A percentile compares a stretch with the other conserved stretches of the same genome.
phyloP scores from a whole-genome alignment of 2,888 invertebrate genomes.

The Drosophila algonquin region DNA sequence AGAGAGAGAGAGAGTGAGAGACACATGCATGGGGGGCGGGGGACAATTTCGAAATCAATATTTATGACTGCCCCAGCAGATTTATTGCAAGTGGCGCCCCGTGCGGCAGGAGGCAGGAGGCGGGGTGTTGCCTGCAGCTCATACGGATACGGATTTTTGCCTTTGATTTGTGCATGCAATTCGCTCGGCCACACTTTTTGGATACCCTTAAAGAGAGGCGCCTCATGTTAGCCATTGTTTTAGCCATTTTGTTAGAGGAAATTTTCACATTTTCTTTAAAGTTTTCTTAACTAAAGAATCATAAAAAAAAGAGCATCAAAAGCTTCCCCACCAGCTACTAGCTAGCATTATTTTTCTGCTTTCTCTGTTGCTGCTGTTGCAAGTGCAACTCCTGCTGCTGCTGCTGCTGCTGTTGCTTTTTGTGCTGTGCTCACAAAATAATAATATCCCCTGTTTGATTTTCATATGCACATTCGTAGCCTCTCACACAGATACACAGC shows the following conservation, averaged over 20 bases:
- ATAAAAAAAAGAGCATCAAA: neutral
- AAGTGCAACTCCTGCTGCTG: no score
- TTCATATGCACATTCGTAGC: constrained; percentile 38
- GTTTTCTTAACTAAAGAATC: no score
- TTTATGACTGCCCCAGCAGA: constrained; percentile 75
- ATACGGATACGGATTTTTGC: constrained; percentile 36
- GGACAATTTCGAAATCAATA: constrained; percentile 76
- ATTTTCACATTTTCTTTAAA: no score
- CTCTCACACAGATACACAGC: constrained; percentile 10
- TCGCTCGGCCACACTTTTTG: neutral
- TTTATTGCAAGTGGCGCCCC: constrained; percentile 65
- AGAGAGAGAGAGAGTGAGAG: constrained; percentile 12
- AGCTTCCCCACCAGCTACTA: neutral
- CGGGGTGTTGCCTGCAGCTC: constrained; percentile 6
- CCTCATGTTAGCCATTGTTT: no score
- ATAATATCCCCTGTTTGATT: constrained; percentile 71
- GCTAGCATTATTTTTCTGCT: constrained; percentile 1
- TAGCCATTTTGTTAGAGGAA: no score
- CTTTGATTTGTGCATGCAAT: constrained; percentile 65
- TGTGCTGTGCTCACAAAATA: constrained; percentile 72
- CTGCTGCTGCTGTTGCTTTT: constrained; percentile 29
- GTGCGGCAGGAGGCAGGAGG: neutral
- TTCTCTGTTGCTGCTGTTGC: constrained; percentile 34
- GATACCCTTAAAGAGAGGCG: neutral
- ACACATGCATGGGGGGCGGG: constrained; percentile 33